phyloP scores from a whole-genome alignment of 2,797 vertebrate species.

The Thaleichthys pacificus region DNA sequence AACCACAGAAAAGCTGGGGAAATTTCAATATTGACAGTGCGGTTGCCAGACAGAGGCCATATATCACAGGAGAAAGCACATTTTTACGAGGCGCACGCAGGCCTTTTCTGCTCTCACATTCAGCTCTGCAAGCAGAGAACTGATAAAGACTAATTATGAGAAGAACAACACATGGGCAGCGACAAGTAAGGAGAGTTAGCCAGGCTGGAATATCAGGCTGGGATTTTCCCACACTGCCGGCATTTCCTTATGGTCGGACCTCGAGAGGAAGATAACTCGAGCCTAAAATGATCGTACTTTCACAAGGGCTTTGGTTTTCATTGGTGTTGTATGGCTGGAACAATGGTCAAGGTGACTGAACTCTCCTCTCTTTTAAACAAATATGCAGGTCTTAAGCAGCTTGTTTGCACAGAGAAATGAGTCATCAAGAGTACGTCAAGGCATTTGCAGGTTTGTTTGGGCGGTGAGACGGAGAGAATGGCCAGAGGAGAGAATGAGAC shows the following conservation, averaged over 20 bases:
- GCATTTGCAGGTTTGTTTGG: neutral
- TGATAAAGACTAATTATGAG: conserved; percentile 20
- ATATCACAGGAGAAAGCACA: conserved; percentile 26
- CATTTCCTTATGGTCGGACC: conserved; percentile 24
- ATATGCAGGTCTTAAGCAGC: neutral
- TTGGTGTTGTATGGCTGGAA: neutral
- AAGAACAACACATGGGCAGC: conserved; percentile 30
- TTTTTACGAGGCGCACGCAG: conserved; percentile 45
- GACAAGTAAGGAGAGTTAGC: neutral
- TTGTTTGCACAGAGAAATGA: neutral
- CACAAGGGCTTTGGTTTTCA: neutral
- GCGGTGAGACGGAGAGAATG: neutral
- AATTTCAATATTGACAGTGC: neutral
- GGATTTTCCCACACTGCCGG: conserved; percentile 30
- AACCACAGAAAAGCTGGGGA: conserved; percentile 25
- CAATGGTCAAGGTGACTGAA: neutral
- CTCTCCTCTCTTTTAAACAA: neutral
- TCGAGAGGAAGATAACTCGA: conserved; percentile 14
- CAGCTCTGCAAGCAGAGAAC: conserved; percentile 14
- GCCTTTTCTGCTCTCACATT: conserved; percentile 22
- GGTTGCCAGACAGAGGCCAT: conserved; percentile 25
- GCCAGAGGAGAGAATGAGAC: neutral
- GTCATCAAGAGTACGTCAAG: neutral
- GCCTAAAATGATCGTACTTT: neutral
- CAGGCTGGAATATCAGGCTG: conserved; percentile 27